phyloP scores from a whole-genome alignment of 2,888 invertebrate genomes.

The Perithous albicinctus region DNA sequence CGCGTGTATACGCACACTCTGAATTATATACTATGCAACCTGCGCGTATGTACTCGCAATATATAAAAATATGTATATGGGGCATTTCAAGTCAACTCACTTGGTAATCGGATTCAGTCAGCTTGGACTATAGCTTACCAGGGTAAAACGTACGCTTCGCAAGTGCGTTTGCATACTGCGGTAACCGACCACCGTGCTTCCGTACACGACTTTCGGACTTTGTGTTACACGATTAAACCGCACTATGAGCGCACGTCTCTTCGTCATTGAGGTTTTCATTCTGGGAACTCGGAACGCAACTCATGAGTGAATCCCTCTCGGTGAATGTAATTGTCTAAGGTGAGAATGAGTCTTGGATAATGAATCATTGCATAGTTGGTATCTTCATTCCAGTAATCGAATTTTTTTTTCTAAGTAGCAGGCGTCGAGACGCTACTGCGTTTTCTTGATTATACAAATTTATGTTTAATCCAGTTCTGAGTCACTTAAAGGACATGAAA shows the following conservation, averaged over 20 bases:
- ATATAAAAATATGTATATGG: slow-evolving; percentile 18
- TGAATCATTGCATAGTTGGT: slow-evolving; percentile 10
- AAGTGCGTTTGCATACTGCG: slow-evolving; percentile 60
- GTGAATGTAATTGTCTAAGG: slow-evolving; percentile 48
- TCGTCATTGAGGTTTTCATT: slow-evolving; percentile 47
- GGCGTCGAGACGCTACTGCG: no score
- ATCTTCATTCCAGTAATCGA: background rate
- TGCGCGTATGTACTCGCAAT: background rate
- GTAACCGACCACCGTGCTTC: slow-evolving; percentile 71
- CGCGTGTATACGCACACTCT: slow-evolving; percentile 65
- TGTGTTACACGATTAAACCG: slow-evolving; percentile 21
- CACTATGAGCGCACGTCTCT: slow-evolving; percentile 9
- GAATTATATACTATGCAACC: slow-evolving; percentile 54
- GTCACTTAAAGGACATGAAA: no score
- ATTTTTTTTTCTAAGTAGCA: no score
- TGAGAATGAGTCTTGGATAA: slow-evolving; percentile 52
- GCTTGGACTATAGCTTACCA: slow-evolving; percentile 36
- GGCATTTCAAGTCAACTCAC: slow-evolving; percentile 51
- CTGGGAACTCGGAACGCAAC: slow-evolving; percentile 57
- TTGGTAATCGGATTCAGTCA: slow-evolving; percentile 53
- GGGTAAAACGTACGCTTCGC: slow-evolving; percentile 61
- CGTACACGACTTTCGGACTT: slow-evolving; percentile 57
- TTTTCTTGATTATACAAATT: no score
- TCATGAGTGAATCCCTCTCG: slow-evolving; percentile 22
- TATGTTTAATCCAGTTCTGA: no score